Percentiles rank a stretch among this genome's conserved stretches.
These are phyloP conservation scores for Sphyrna mokarran DNA, from an alignment of 2,113 vertebrate genomes.

Conservation along the genomic window DNA sequence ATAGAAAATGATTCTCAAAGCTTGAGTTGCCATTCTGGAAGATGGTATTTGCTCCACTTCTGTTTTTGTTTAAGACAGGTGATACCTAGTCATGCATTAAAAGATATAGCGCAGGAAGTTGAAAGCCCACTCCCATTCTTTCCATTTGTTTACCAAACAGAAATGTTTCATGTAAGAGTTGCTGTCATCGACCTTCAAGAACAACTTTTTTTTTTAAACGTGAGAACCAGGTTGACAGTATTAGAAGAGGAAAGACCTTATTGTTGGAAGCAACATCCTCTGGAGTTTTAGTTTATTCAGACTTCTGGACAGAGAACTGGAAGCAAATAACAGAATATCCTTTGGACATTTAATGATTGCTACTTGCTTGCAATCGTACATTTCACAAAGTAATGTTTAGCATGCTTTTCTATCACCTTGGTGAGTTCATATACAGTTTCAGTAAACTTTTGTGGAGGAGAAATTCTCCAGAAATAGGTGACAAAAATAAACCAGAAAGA, in stretches of 20 bases:
- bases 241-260: neutral
- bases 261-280: neutral
- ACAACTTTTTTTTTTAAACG: neutral
- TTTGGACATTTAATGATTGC: neutral
- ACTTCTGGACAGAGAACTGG: neutral
- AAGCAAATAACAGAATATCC: neutral
- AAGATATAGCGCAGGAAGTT: constrained; percentile 13
- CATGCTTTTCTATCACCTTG: neutral
- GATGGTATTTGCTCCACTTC: neutral
- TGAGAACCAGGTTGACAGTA: neutral
- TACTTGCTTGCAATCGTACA: neutral
- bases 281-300: neutral
- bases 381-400: neutral
- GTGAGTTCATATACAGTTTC: neutral
- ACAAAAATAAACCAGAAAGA: neutral
- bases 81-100: constrained; percentile 12
- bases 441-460: neutral
- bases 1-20: neutral
- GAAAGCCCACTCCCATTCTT: constrained; percentile 5
- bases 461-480: neutral
- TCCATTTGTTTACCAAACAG: constrained; percentile 27
- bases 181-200: neutral
- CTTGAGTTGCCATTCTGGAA: neutral
- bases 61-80: constrained; percentile 20
- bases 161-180: constrained; percentile 17